Percentiles rank a stretch among this genome's conserved stretches.
phyloP scores from a whole-genome alignment of 2,113 vertebrate species.

The Ibidorhyncha struthersii region DNA sequence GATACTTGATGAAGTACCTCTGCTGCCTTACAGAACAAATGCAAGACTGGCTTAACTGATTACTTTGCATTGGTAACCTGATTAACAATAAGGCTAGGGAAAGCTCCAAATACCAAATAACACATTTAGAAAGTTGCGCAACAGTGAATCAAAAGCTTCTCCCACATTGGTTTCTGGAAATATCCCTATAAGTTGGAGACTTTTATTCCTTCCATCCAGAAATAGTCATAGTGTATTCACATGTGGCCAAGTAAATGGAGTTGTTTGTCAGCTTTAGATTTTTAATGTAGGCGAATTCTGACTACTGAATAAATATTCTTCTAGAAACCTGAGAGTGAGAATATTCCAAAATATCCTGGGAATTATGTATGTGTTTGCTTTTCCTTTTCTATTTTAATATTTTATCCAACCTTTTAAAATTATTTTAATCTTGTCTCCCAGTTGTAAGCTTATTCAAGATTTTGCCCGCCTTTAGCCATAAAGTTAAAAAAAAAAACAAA shows the following conservation, averaged over 20 bases:
- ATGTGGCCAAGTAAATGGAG: not conserved
- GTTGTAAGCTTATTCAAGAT: not conserved
- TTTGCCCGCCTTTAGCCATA: not conserved
- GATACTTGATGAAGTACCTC: not conserved
- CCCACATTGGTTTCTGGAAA: not conserved
- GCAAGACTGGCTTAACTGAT: not conserved
- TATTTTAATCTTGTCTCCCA: not conserved
- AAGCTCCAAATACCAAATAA: not conserved
- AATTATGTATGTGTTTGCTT: not conserved
- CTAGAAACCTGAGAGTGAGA: not conserved
- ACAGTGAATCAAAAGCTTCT: not conserved
- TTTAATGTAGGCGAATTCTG: not conserved
- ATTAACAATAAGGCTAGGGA: not conserved
- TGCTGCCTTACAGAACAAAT: not conserved
- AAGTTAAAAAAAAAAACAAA: not conserved
- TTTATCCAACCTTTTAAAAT: not conserved
- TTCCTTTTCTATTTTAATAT: not conserved
- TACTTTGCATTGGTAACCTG: not conserved
- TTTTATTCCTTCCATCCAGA: not conserved
- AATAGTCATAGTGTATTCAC: not conserved
- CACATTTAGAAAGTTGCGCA: not conserved
- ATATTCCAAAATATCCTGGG: not conserved
- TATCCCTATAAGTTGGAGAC: fast-evolving
- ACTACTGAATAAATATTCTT: not conserved
- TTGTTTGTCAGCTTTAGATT: not conserved